Evolutionary conservation across 2,888 invertebrate genomes (phyloP).

Genomic region (Tortricodes alternella): DNA sequence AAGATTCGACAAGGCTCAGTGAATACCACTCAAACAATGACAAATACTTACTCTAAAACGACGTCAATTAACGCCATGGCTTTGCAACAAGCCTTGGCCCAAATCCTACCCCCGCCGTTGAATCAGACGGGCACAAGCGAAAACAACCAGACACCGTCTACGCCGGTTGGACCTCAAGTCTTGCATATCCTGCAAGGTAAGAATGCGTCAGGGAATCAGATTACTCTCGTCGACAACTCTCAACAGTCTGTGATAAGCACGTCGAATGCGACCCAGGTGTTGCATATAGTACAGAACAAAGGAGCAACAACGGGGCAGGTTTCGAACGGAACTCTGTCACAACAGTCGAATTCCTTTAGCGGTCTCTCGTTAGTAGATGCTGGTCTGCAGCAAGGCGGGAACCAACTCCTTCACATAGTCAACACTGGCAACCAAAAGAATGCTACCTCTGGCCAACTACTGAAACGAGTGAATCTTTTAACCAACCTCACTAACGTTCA

Average conservation of each 20-base stretch:
- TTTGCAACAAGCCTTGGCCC: slow-evolving; percentile 75
- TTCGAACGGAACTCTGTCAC: slow-evolving; percentile 50
- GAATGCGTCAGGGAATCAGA: slow-evolving; percentile 64
- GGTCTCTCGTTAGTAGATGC: slow-evolving; percentile 72
- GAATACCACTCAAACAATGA: slow-evolving; percentile 43
- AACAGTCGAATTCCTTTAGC: slow-evolving; percentile 61
- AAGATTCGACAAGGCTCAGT: slow-evolving; percentile 65
- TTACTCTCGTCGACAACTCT: slow-evolving; percentile 65
- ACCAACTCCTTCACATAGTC: slow-evolving; percentile 77
- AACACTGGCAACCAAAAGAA: slow-evolving; percentile 72
- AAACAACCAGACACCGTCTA: slow-evolving; percentile 49
- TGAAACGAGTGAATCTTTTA: slow-evolving; percentile 76
- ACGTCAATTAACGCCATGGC: slow-evolving; percentile 69
- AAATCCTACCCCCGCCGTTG: slow-evolving; percentile 72
- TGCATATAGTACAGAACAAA: slow-evolving; percentile 78
- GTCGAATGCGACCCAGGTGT: slow-evolving; percentile 64
- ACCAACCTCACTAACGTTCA: slow-evolving; percentile 75
- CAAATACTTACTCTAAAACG: slow-evolving; percentile 61
- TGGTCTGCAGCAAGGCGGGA: slow-evolving; percentile 70
- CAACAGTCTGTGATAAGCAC: slow-evolving; percentile 69
- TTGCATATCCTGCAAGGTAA: slow-evolving; percentile 78
- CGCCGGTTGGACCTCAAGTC: slow-evolving; percentile 59
- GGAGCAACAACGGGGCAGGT: slow-evolving; percentile 43
- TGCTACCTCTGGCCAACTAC: slow-evolving; percentile 60
- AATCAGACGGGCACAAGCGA: slow-evolving; percentile 62